Evolutionary conservation across 2,113 vertebrate genomes (phyloP), one percentile per base, ranked within the genome.

Genomic region (Choloepus hoffmanni): DNA sequence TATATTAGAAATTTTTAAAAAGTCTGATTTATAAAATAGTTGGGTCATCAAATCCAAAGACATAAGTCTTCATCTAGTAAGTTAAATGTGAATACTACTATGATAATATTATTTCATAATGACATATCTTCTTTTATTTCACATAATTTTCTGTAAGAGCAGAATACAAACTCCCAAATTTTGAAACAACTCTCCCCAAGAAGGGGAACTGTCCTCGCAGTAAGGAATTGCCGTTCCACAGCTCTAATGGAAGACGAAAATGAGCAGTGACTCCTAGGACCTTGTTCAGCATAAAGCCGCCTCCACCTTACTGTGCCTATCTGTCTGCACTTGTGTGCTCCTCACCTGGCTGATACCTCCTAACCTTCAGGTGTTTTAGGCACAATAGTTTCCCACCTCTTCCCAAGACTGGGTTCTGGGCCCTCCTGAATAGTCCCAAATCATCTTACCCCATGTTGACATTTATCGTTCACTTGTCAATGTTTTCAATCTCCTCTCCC

Each of bases 1-100:
- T 92, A 68, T 93, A 48, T 86, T 90, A 96, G 14, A 77, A 74
- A 62, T 43, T 86, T 28, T 72, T 7, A 65, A 68, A 88, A 62
- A 53, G 33, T 70, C 12, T 60, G 16, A 81, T 26, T 65, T 72
- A 76, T 43, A n/a, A 96, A 90, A 72, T 68, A 85, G 21, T 82
- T 55, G 30, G 53, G 53, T 82, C 40, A 43, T 79, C 53, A 53
- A 79, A 70, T 26, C 43, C 92, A 74, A 58, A 26, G 28, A 40
- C 28, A 62, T 62, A 65, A 74, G 40, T 48, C 85, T 36, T 82
- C 45, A 65, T 81, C 72, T 85, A 77, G 79, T 82, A 85, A 85
- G 43, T 87, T 74, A 63, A 84, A 45, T 65, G 33, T 94, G 19
- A 67, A 43, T 45, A n/a, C 81, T 85, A 53, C 50, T 85, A 9